Conservation (phyloP, 2,113 vertebrate genomes). For the Cairina moschata region DNA sequence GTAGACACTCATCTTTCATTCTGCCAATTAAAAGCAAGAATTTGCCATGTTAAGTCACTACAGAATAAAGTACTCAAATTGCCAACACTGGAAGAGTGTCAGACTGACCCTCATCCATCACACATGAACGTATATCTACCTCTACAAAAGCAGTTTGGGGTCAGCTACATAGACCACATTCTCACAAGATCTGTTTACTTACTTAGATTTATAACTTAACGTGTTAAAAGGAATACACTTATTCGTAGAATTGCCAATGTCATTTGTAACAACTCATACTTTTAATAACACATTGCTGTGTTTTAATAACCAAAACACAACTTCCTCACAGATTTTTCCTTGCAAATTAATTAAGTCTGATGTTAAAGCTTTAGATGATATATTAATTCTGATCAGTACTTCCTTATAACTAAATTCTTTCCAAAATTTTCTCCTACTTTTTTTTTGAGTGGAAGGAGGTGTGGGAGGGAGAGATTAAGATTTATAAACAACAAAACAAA, state of each 20-base stretch:
- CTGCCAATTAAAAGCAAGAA: not conserved
- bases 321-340: not conserved
- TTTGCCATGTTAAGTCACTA: not conserved
- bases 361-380: not conserved
- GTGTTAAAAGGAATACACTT: not conserved
- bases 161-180: not conserved
- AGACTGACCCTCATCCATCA: not conserved
- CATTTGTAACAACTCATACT: not conserved
- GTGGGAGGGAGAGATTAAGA: not conserved
- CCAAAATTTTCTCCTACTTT: not conserved
- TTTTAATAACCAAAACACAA: not conserved
- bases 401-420: not conserved
- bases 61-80: not conserved
- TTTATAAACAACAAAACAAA: not conserved
- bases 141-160: not conserved
- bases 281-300: not conserved
- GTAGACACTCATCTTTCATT: not conserved
- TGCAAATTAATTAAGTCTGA: not conserved
- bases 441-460: not conserved
- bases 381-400: not conserved
- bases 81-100: not conserved
- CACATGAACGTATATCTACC: not conserved
- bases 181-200: not conserved
- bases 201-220: not conserved
- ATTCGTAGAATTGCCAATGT: not conserved